Base-by-base conservation (phyloP, 2,888 invertebrate species). In the Drosophila neonasuta region DNA sequence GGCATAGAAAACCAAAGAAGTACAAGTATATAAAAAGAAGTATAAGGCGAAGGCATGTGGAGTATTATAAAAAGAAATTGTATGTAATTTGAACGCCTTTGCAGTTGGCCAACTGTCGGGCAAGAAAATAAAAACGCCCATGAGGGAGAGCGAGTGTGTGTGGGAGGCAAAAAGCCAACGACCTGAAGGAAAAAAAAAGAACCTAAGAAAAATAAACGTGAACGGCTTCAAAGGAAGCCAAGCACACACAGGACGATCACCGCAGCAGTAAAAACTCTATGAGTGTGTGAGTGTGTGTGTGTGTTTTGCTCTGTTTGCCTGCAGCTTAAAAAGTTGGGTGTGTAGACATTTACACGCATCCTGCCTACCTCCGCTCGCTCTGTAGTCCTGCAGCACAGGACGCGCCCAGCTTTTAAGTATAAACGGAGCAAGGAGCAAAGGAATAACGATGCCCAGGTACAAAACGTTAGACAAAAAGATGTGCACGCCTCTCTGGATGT, bases 81-180 rank as follows among this genome's bases (percentile, higher is more conserved):
- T 78, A 70, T 79, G 83, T 86, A 84, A 87, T 86, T 83, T 84
- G 81, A 86, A 83, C 84, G 83, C 84, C 77, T 74, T 73, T 71
- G 70, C 75, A 68, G 77, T 74, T 74, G 67, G 74, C 86, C 62
- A 74, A 80, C 65, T 49, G 77, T 60, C 62, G 77, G 76, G 64
- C 66, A 87, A 71, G 86, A 71, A 80, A 75, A 83, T 84, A 80
- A 80, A 77, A 87, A 87, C 86, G 85, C 84, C 84, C 88, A 84
- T 75, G 55, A 68, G 36, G 11, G 36, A 5, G 36, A n/a, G 34
- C 11, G 34, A 9, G 34, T 11, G 4, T 3, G 55, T 44, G 44
- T 20, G 44, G 17, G 17, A 20, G 76, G 69, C 73, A 83, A 78
- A 73, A 87, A 83, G 83, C 79, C 83, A 83, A 83, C 86, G 83